A percentile compares a stretch with the other conserved stretches of the same genome.
These are phyloP conservation scores for Rhipidura dahli DNA, from an alignment of 2,113 vertebrate genomes.

Conservation along the genomic window DNA sequence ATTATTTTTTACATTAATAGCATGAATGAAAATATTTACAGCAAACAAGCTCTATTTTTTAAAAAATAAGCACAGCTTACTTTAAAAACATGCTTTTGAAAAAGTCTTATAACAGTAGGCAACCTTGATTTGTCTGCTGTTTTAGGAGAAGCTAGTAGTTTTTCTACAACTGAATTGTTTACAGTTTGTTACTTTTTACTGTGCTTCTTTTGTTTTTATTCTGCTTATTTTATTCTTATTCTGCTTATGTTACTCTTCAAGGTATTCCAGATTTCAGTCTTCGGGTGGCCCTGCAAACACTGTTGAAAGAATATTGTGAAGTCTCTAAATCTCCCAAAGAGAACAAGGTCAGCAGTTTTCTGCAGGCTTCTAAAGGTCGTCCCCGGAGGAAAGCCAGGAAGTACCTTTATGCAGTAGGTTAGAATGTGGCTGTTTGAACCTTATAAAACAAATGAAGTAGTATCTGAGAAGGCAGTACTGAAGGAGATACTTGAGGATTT, in stretches of 20 bases:
- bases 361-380: conserved; percentile 87
- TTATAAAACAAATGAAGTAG: conserved; percentile 28
- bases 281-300: conserved; percentile 93
- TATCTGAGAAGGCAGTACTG: not conserved
- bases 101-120: not conserved
- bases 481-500: not conserved
- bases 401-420: conserved; percentile 96
- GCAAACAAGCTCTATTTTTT: not conserved
- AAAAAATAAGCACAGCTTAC: not conserved
- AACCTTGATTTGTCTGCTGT: not conserved
- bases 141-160: not conserved
- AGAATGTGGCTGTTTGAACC: conserved; percentile 49
- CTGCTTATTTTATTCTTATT: not conserved
- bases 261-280: conserved; percentile 95
- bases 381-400: conserved; percentile 96
- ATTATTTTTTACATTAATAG: not conserved
- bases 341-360: conserved; percentile 86
- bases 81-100: not conserved
- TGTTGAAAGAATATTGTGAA: conserved; percentile 95
- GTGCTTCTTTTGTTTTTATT: not conserved
- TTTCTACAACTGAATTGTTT: not conserved
- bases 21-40: not conserved
- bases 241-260: conserved; percentile 33
- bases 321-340: conserved; percentile 90
- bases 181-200: not conserved